These are phyloP conservation scores for Epizoanthus ramosus DNA, from an alignment of 92 coral and sea anemone genomes.

Conservation along the genomic window DNA sequence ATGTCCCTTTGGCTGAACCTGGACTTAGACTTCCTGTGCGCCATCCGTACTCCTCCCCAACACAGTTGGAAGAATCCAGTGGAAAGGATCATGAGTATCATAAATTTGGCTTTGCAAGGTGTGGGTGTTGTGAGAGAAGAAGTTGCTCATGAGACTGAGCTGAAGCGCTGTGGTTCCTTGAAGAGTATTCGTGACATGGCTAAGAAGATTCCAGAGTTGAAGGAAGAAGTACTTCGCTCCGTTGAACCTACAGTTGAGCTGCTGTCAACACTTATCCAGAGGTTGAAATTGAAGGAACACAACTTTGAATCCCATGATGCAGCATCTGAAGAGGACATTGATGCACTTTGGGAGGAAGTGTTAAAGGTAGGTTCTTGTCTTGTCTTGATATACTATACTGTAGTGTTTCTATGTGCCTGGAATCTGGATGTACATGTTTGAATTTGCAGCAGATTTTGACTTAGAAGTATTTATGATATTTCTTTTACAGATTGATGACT, in stretches of 20 bases:
- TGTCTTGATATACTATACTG: constrained; percentile 7
- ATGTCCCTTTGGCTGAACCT: constrained; percentile 1
- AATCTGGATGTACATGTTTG: constrained; percentile 18
- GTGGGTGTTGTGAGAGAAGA: constrained; percentile 24
- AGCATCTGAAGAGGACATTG: constrained; percentile 42
- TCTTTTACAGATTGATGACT: constrained; percentile 35
- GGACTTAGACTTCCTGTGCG: constrained; percentile 37
- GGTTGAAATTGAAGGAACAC: constrained; percentile 42
- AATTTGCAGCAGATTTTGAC: constrained; percentile 18
- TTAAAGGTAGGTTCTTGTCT: constrained; percentile 38
- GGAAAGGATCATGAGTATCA: constrained; percentile 36
- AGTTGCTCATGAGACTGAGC: constrained; percentile 30
- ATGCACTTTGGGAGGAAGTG: constrained; percentile 36
- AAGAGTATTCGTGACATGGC: no score
- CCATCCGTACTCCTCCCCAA: constrained; percentile 35
- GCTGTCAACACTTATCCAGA: constrained; percentile 44
- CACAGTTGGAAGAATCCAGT: constrained; percentile 45
- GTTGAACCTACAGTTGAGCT: constrained; percentile 33
- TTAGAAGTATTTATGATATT: constrained; percentile 6
- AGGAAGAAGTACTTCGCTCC: no score
- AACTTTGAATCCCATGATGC: constrained; percentile 30
- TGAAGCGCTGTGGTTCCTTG: constrained; percentile 5
- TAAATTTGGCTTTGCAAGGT: constrained; percentile 32
- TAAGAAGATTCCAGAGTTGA: no score
- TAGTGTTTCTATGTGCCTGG: neutral